Percentiles rank a stretch among this genome's conserved stretches.
Evolutionary conservation across 2,888 invertebrate species (phyloP).

Genomic region (Rhorus exstirpatorius): DNA sequence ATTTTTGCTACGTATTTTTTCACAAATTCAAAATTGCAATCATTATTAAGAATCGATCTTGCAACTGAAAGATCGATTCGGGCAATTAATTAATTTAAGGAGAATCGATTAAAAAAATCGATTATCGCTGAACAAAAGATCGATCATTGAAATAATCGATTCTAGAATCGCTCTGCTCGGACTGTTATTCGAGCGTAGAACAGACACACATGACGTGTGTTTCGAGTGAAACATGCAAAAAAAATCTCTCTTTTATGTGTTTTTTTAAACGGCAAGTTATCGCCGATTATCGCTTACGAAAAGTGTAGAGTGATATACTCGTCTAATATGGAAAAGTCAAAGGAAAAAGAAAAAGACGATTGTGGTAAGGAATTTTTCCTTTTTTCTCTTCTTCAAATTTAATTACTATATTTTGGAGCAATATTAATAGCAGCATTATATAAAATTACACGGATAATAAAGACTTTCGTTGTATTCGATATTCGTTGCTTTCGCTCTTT

Average conservation of each 20-base stretch:
- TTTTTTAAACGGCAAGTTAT: conserved; percentile 18
- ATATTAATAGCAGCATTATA: not conserved
- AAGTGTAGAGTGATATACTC: not conserved
- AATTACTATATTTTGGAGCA: not conserved
- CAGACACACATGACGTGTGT: too few relatives aligned
- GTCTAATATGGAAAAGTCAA: conserved; percentile 47
- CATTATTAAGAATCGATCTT: too few relatives aligned
- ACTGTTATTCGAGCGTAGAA: too few relatives aligned
- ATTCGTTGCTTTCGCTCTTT: not conserved
- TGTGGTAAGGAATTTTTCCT: conserved; percentile 34
- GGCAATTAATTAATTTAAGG: too few relatives aligned
- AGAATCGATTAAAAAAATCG: too few relatives aligned
- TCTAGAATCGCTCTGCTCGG: too few relatives aligned
- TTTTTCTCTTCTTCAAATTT: not conserved
- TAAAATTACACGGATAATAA: not conserved
- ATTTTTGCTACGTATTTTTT: too few relatives aligned
- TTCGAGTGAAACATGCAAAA: not conserved
- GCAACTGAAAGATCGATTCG: too few relatives aligned
- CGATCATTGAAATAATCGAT: too few relatives aligned
- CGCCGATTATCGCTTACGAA: conserved; percentile 8
- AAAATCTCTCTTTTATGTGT: not conserved
- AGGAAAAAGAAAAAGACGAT: conserved; percentile 40
- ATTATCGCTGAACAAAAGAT: too few relatives aligned
- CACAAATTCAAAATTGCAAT: too few relatives aligned
- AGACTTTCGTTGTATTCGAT: not conserved